These are phyloP conservation scores for Crematogaster levior DNA, from an alignment of 2,888 invertebrate genomes.

Conservation along the genomic window DNA sequence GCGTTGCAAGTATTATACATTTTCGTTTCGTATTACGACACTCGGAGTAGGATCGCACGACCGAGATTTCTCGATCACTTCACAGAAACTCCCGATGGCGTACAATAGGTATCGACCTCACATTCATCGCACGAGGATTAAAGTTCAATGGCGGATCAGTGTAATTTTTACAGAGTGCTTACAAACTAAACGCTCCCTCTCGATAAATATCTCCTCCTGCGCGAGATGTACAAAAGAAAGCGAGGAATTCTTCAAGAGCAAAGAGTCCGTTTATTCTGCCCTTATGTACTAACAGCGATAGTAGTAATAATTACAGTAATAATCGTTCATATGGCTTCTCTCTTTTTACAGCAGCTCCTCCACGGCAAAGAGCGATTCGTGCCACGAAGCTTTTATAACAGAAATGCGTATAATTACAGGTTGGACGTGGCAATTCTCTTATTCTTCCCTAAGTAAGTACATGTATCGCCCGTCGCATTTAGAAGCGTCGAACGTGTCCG, in stretches of 20 bases:
- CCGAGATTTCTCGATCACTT: constrained; percentile 28
- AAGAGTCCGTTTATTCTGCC: constrained; percentile 51
- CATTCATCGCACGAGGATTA: constrained; percentile 46
- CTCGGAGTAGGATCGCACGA: constrained; percentile 1
- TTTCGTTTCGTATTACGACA: constrained; percentile 23
- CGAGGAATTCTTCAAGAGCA: constrained; percentile 47
- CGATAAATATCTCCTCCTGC: background rate
- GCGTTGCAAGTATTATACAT: constrained; percentile 19
- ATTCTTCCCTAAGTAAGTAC: constrained; percentile 50
- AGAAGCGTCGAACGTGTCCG: constrained; percentile 40
- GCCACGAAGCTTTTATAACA: constrained; percentile 63
- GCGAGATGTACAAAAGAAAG: constrained; percentile 35
- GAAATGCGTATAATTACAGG: constrained; percentile 66
- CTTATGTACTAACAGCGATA: constrained; percentile 56
- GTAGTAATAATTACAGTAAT: constrained; percentile 59
- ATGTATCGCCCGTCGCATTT: constrained; percentile 50
- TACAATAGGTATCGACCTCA: constrained; percentile 35
- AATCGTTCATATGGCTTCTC: constrained; percentile 48
- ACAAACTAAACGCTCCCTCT: constrained; percentile 24
- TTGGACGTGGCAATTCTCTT: constrained; percentile 55
- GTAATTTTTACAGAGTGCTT: constrained; percentile 41
- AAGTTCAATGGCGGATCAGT: constrained; percentile 46
- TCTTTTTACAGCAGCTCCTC: constrained; percentile 27
- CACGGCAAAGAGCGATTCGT: constrained; percentile 30
- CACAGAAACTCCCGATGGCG: constrained; percentile 29